Evolutionary conservation across 2,113 vertebrate species (phyloP).

Genomic region (Anser brachyrhynchus): DNA sequence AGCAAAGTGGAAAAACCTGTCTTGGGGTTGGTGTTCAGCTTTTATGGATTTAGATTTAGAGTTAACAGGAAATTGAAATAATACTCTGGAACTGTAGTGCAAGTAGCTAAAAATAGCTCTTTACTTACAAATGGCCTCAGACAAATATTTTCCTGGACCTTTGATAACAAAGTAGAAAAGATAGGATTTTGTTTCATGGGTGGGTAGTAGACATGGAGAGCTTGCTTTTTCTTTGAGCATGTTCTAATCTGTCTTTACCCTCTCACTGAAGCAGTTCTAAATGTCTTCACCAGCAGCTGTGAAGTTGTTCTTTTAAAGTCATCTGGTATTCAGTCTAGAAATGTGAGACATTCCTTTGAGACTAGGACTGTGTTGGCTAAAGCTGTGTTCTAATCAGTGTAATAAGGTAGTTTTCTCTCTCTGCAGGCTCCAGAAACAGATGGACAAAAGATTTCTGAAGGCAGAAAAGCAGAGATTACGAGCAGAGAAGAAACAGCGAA

Average conservation of each 20-base stretch:
- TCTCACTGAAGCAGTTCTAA: neutral
- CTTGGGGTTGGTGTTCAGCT: neutral
- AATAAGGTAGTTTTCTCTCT: neutral
- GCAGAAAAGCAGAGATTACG: slow-evolving; percentile 94
- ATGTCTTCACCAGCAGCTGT: neutral
- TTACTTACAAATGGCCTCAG: rapidly evolving
- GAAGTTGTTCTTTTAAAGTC: neutral
- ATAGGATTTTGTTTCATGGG: neutral
- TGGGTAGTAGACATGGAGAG: neutral
- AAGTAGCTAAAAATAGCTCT: neutral
- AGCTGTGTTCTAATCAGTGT: neutral
- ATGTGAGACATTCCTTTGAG: neutral
- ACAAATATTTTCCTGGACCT: neutral
- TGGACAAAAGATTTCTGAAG: slow-evolving; percentile 94
- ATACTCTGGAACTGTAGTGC: neutral
- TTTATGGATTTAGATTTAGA: neutral
- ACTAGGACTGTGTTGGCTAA: neutral
- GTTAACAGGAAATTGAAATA: neutral
- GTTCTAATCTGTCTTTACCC: neutral
- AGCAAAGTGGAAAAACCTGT: neutral
- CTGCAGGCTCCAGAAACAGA: slow-evolving; percentile 90
- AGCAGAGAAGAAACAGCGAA: slow-evolving; percentile 94
- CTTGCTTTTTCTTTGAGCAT: neutral
- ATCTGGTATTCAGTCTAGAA: neutral
- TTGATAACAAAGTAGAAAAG: neutral